These are phyloP conservation scores for Phthorimaea operculella DNA, from an alignment of 1,140 invertebrate species.

Conservation along the genomic window DNA sequence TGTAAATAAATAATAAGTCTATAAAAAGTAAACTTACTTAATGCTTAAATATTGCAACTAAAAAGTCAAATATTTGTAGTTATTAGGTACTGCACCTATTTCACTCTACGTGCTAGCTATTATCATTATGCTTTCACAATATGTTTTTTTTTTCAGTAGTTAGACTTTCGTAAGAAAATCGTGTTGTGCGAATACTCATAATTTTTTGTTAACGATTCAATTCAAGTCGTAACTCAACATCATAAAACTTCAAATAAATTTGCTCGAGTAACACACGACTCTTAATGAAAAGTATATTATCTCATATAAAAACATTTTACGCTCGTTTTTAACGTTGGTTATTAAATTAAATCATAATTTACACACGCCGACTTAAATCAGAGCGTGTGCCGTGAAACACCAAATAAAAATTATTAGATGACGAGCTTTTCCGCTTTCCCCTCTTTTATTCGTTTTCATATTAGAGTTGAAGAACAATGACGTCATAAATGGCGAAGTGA, in stretches of 20 bases:
- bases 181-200: background rate
- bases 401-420: constrained; percentile 57
- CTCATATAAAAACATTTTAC: constrained; percentile 59
- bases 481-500: constrained; percentile 53
- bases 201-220: constrained; percentile 26
- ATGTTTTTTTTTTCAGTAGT: too few species aligned
- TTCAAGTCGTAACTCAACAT: constrained; percentile 20
- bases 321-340: constrained; percentile 48
- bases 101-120: too few species aligned
- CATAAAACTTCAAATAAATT: constrained; percentile 49
- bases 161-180: background rate
- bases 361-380: constrained; percentile 56
- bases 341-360: constrained; percentile 67
- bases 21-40: too few species aligned
- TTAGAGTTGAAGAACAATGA: constrained; percentile 51
- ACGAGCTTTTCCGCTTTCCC: constrained; percentile 31
- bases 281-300: constrained; percentile 61
- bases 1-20: too few species aligned
- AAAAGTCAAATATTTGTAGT: too few species aligned
- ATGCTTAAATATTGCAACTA: too few species aligned
- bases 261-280: constrained; percentile 43
- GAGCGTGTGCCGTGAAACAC: constrained; percentile 52
- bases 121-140: too few species aligned
- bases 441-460: constrained; percentile 47
- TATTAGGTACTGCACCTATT: too few species aligned